Evolutionary conservation across 1,140 invertebrate genomes (phyloP).

Genomic region (Varroa destructor): DNA sequence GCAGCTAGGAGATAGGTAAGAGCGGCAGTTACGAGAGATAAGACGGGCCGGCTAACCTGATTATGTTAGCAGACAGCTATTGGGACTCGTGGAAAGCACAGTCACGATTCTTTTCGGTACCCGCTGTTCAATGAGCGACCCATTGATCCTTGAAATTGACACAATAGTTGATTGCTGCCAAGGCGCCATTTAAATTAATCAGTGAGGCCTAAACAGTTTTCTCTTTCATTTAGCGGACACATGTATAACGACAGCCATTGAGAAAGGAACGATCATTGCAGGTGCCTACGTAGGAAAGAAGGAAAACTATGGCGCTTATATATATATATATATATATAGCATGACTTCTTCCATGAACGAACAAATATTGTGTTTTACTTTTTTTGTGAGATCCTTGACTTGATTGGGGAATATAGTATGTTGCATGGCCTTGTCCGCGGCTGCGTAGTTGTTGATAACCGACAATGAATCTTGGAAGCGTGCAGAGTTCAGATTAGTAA

Average conservation of each 20-base stretch:
- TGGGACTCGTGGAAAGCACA: too few relatives aligned
- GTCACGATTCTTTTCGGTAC: too few relatives aligned
- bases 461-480: conserved; percentile 80
- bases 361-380: not conserved
- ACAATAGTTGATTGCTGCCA: too few relatives aligned
- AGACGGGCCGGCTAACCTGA: too few relatives aligned
- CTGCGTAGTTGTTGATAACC: conserved; percentile 79
- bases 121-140: too few relatives aligned
- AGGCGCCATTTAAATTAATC: too few relatives aligned
- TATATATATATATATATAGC: not conserved
- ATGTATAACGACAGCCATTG: not conserved
- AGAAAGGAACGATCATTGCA: not conserved
- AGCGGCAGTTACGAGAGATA: too few relatives aligned
- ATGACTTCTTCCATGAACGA: too few relatives aligned
- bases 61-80: too few relatives aligned
- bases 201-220: not conserved
- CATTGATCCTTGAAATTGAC: too few relatives aligned
- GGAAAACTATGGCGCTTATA: not conserved
- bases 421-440: conserved; percentile 83
- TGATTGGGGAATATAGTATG: conserved; percentile 45
- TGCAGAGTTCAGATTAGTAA: conserved; percentile 68
- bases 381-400: conserved; percentile 23
- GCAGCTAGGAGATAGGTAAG: too few relatives aligned
- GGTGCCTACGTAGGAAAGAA: not conserved
- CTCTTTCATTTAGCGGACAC: not conserved